These are phyloP conservation scores for Calidris pygmaea DNA, from an alignment of 2,113 vertebrate genomes.

Conservation along the genomic window DNA sequence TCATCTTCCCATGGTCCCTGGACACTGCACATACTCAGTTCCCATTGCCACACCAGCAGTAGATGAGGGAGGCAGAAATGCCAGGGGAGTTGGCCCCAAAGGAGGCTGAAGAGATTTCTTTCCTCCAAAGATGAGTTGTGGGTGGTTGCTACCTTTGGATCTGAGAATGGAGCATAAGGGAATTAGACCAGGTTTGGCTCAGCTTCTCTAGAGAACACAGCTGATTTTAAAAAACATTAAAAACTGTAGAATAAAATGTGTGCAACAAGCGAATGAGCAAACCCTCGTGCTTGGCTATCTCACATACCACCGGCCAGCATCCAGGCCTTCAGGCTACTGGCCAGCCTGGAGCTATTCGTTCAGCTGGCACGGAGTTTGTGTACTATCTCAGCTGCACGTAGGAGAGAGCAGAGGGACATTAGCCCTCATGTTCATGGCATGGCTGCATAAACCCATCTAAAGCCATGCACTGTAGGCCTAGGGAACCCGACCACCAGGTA, in stretches of 20 bases:
- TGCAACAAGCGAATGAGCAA: neutral
- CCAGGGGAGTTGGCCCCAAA: neutral
- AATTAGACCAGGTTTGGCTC: neutral
- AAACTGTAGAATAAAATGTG: neutral
- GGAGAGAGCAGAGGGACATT: neutral
- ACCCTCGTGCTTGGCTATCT: neutral
- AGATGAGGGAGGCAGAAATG: neutral
- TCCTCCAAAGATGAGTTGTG: neutral
- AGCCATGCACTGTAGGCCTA: neutral
- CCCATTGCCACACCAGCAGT: neutral
- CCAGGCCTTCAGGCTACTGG: neutral
- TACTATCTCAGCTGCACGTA: neutral
- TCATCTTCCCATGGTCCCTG: neutral
- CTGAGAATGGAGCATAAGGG: neutral
- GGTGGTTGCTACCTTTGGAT: neutral
- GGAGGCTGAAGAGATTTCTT: neutral
- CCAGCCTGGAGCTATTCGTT: neutral
- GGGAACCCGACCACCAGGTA: neutral
- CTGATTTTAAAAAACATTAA: neutral
- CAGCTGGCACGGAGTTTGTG: neutral
- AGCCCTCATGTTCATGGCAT: neutral
- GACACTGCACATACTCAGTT: neutral
- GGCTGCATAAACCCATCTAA: neutral
- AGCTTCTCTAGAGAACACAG: neutral
- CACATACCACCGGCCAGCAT: neutral